Conservation (phyloP, 1,140 invertebrate species). For the Eurosta solidaginis region DNA sequence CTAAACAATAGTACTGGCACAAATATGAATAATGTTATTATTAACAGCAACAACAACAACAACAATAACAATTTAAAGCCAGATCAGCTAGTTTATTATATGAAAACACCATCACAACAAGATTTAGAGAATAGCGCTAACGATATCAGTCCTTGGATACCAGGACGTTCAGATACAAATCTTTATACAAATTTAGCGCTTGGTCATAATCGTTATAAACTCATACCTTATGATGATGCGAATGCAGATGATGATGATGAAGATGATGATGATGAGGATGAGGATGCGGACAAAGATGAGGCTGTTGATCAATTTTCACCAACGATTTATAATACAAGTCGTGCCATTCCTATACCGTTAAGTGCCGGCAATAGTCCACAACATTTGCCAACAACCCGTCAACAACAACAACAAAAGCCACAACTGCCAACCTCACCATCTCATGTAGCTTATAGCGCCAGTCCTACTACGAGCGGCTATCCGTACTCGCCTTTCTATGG, state of each 20-base stretch:
- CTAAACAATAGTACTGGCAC: not conserved
- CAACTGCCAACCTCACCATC: slow-evolving; percentile 26
- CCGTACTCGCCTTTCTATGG: slow-evolving; percentile 51
- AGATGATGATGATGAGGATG: slow-evolving; percentile 40
- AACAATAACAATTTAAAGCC: slow-evolving; percentile 26
- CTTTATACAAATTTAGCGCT: slow-evolving; percentile 40
- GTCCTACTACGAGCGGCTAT: slow-evolving; percentile 44
- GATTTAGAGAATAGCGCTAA: not conserved
- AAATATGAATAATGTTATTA: not conserved
- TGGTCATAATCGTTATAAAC: slow-evolving; percentile 34
- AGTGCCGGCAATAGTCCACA: slow-evolving; percentile 53
- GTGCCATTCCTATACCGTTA: slow-evolving; percentile 49
- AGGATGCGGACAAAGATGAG: slow-evolving; percentile 42
- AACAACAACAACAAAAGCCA: not conserved
- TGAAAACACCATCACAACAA: slow-evolving; percentile 40
- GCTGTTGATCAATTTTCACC: slow-evolving; percentile 55
- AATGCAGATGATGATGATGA: slow-evolving; percentile 46
- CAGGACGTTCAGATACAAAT: slow-evolving; percentile 42
- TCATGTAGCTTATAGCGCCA: slow-evolving; percentile 46
- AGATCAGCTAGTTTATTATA: slow-evolving; percentile 49
- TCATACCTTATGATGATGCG: not conserved
- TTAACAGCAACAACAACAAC: slow-evolving; percentile 33
- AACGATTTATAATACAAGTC: slow-evolving; percentile 43
- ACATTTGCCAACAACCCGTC: slow-evolving; percentile 35
- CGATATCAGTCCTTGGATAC: not conserved